Percentiles rank a stretch among this genome's conserved stretches.
Conservation (phyloP, 2,888 invertebrate genomes). For the Helicoverpa assulta region DNA sequence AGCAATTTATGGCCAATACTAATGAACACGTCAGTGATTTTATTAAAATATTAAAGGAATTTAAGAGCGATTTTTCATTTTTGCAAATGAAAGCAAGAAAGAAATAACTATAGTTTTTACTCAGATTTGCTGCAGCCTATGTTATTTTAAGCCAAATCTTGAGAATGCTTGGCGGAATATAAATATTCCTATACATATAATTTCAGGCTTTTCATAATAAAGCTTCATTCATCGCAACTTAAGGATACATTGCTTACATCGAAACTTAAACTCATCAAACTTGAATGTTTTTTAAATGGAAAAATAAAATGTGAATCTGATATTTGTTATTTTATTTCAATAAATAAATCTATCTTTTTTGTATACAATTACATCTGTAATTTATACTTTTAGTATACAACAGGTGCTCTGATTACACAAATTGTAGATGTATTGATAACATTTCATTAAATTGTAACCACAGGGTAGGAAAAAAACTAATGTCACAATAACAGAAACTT, state of each 20-base stretch:
- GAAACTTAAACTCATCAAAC: constrained; percentile 59
- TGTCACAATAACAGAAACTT: too few species aligned
- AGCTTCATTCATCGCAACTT: constrained; percentile 32
- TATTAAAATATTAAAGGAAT: not conserved
- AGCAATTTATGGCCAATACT: too few species aligned
- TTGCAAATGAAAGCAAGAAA: not conserved
- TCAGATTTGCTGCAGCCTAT: not conserved
- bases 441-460: too few species aligned
- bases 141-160: constrained; percentile 1
- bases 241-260: constrained; percentile 62
- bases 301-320: constrained; percentile 64
- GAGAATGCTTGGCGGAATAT: constrained; percentile 51
- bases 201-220: constrained; percentile 7
- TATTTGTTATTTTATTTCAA: constrained; percentile 44
- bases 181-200: constrained; percentile 30
- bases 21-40: not conserved
- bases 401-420: constrained; percentile 41
- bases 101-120: not conserved
- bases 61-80: not conserved
- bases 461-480: too few species aligned
- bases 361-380: constrained; percentile 24
- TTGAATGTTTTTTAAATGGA: constrained; percentile 73
- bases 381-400: constrained; percentile 36
- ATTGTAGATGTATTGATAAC: not conserved
- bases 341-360: constrained; percentile 54